Base-by-base conservation (phyloP, 2,888 invertebrate species). In the Scaptomyza cyrtandrae region DNA sequence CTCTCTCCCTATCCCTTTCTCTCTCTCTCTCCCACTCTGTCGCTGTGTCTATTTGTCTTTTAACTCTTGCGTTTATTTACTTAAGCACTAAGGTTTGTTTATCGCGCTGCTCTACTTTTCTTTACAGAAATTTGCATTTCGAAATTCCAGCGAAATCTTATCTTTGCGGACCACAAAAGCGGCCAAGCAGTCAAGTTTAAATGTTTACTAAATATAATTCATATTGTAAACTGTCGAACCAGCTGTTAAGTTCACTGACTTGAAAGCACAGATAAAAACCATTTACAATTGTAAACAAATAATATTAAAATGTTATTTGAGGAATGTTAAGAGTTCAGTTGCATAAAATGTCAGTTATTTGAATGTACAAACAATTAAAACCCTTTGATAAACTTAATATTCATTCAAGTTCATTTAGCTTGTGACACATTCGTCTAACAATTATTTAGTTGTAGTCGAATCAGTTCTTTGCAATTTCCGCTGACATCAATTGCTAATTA, bases 401-500 rank as follows among this genome's bases (percentile, higher is more conserved):
- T 46, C 7, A 62, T 35, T 64, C 24, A 43, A 48, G 14, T 53
- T n/a, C n/a, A n/a, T 33, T 39, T 49, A 62, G 59, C 44, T 62
- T 58, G 56, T 66, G 66, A 66, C 71, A 78, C 53, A 77, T 70
- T 55, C 37, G 6, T 9, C 16, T 10, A 3, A 9, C n/a, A 46
- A 39, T 41, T 35, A 24, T 64, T 24, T 44, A 39, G 33, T 29
- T 16, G 7, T 9, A 7, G 31, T 31, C 54, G 4, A 49, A 54
- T 67, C 67, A 65, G 58, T 49, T 59, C 44, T 37, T 49, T 55
- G 37, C 46, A 69, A 78, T 83, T 83, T 86, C 74, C 83, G 86
- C 69, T 86, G 86, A 78, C 83, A 83, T 83, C 71, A 86, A 83
- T 82, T 77, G 62, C 70, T 74, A 73, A 82, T 73, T 64, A 70